phyloP scores from a whole-genome alignment of 1,140 invertebrate genomes.

The Phymastichus coffea region DNA sequence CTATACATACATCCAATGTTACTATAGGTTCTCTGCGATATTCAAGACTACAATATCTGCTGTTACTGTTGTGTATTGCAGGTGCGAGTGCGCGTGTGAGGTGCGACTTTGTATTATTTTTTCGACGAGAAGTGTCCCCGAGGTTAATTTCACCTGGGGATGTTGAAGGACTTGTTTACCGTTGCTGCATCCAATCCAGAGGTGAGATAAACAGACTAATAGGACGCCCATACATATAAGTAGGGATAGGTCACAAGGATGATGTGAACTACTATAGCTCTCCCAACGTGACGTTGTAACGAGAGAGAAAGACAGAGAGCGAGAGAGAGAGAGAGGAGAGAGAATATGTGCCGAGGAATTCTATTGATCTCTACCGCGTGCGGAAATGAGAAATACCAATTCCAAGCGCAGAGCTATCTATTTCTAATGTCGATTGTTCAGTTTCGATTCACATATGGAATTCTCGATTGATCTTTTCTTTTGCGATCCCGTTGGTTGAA shows the following conservation, averaged over 20 bases:
- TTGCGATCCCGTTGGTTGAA: too few species aligned
- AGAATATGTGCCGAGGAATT: not conserved
- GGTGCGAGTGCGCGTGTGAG: too few species aligned
- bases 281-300: not conserved
- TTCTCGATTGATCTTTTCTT: too few species aligned
- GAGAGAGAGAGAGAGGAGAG: too few species aligned
- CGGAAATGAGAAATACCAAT: not conserved
- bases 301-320: too few species aligned
- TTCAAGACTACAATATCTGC: too few species aligned
- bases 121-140: not conserved
- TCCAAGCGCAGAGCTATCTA: not conserved
- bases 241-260: not conserved
- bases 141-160: slow-evolving; percentile 43
- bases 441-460: too few species aligned
- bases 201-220: slow-evolving; percentile 44
- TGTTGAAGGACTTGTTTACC: slow-evolving; percentile 49
- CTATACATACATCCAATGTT: too few species aligned
- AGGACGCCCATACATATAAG: not conserved
- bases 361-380: slow-evolving; percentile 13
- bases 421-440: not conserved
- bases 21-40: too few species aligned
- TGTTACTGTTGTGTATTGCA: too few species aligned
- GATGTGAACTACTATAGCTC: not conserved
- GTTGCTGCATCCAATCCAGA: slow-evolving; percentile 49
- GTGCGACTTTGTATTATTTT: too few species aligned